Evolutionary conservation across 2,797 vertebrate genomes (phyloP).

Genomic region (Tiaroga cobitis): DNA sequence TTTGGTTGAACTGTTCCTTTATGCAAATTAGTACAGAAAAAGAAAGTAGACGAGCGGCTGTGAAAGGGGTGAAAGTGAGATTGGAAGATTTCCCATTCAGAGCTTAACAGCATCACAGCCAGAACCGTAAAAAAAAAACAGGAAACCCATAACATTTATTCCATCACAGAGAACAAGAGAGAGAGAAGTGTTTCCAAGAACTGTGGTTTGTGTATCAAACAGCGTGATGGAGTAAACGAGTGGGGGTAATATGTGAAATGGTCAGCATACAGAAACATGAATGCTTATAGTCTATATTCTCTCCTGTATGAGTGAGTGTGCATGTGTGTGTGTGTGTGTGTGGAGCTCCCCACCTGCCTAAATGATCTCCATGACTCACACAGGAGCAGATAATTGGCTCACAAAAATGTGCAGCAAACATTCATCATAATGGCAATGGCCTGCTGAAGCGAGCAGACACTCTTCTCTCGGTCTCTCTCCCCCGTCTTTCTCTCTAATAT

Average conservation of each 20-base stretch:
- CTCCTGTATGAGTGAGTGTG: background rate
- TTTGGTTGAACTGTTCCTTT: background rate
- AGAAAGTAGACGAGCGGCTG: background rate
- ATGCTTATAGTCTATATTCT: slow-evolving; percentile 1
- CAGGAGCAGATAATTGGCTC: slow-evolving; percentile 71
- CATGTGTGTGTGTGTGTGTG: background rate
- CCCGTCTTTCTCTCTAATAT: slow-evolving; percentile 26
- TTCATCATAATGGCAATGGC: slow-evolving; percentile 66
- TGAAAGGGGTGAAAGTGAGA: background rate
- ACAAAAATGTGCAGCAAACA: slow-evolving; percentile 76
- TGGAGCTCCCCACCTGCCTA: slow-evolving; percentile 64
- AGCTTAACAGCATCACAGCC: slow-evolving; percentile 30
- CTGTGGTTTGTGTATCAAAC: background rate
- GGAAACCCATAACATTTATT: slow-evolving; percentile 8
- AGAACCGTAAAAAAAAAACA: slow-evolving; percentile 24
- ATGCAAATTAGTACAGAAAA: background rate
- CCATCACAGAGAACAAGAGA: slow-evolving; percentile 23
- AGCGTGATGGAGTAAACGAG: slow-evolving; percentile 25
- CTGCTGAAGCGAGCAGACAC: slow-evolving; percentile 61
- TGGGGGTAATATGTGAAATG: slow-evolving; percentile 8
- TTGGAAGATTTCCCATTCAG: slow-evolving; percentile 6
- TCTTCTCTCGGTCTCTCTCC: slow-evolving; percentile 17
- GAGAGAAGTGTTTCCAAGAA: background rate
- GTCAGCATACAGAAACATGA: slow-evolving; percentile 1
- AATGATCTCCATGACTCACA: slow-evolving; percentile 74